Percentiles rank a stretch among this genome's conserved stretches.
Conservation (phyloP, 2,797 vertebrate species). For the Periparus ater region DNA sequence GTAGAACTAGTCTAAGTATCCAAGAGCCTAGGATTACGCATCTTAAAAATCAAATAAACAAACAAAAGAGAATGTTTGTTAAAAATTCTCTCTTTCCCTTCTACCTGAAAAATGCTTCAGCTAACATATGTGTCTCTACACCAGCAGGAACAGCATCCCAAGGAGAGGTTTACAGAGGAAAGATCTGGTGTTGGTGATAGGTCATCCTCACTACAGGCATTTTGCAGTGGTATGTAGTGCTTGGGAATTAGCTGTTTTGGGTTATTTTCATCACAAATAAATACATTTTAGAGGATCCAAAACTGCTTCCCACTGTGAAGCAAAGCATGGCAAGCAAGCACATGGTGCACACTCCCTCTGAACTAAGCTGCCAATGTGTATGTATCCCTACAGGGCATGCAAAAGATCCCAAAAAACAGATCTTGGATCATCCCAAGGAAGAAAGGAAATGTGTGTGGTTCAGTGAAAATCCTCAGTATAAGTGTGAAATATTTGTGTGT, state of each 20-base stretch:
- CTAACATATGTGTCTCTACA: neutral
- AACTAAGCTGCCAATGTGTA: neutral
- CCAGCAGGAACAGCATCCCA: neutral
- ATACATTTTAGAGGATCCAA: neutral
- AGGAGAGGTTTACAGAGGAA: neutral
- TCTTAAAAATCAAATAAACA: neutral
- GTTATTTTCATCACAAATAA: neutral
- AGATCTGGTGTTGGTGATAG: neutral
- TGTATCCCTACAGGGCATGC: neutral
- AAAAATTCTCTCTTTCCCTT: neutral
- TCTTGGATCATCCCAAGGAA: neutral
- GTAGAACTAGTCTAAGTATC: neutral
- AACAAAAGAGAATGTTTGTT: neutral
- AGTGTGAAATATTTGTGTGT: neutral
- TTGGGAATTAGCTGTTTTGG: neutral
- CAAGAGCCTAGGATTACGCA: neutral
- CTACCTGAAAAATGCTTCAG: neutral
- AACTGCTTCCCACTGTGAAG: neutral
- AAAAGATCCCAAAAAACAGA: neutral
- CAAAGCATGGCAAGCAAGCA: neutral
- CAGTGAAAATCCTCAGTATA: neutral
- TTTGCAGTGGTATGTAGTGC: neutral
- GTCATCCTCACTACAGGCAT: neutral
- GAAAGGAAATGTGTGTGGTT: neutral
- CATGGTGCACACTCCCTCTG: neutral